phyloP scores from a whole-genome alignment of 2,797 vertebrate genomes.

The Siniperca scherzeri region DNA sequence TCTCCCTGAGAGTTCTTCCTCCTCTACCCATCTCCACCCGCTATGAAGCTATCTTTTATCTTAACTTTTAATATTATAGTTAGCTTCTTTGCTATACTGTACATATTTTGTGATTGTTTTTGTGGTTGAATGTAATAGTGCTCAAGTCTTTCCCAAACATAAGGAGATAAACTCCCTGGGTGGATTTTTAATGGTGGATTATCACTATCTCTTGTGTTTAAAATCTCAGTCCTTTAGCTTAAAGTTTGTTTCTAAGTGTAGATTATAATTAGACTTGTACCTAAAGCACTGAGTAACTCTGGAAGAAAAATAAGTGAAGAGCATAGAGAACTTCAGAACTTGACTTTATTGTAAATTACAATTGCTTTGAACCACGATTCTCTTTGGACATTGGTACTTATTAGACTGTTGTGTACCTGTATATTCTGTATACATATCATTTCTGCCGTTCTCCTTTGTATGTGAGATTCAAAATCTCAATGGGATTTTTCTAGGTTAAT shows the following conservation, averaged over 20 bases:
- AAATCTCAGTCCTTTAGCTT: background rate
- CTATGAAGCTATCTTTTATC: constrained; percentile 86
- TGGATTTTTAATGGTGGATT: constrained; percentile 1
- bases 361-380: background rate
- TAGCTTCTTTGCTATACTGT: background rate
- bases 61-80: constrained; percentile 77
- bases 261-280: background rate
- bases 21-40: constrained; percentile 77
- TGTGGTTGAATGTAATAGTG: background rate
- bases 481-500: background rate
- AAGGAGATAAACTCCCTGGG: background rate
- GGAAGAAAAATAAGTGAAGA: background rate
- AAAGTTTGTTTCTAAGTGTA: background rate
- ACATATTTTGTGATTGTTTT: constrained; percentile 13
- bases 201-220: constrained; percentile 12
- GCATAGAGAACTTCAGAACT: background rate
- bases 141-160: constrained; percentile 4
- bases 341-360: background rate
- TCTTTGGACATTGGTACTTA: background rate
- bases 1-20: constrained; percentile 76
- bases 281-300: background rate
- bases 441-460: background rate
- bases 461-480: background rate
- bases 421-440: background rate
- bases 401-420: background rate